Base-by-base conservation (phyloP, 1,140 invertebrate genomes). In the Anadara kagoshimensis region DNA sequence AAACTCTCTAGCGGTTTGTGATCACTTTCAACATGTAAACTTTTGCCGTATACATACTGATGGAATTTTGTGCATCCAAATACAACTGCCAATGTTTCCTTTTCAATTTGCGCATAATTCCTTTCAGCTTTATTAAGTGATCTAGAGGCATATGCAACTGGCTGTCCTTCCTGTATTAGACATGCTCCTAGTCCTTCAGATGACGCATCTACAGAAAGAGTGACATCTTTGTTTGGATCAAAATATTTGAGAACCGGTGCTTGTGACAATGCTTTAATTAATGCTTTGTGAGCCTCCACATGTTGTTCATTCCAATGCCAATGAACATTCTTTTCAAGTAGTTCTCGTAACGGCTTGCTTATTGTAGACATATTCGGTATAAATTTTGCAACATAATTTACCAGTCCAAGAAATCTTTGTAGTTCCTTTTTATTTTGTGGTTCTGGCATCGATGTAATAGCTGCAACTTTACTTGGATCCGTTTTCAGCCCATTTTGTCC, bases 11-110 rank as follows among this genome's bases (percentile, higher is more conserved):
- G 64, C 18, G 85, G 86, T 59, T 87, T 86, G 72, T 87, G 86
- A 68, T 88, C 82, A 18, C 79, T 88, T 20, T 88, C 88, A n/a
- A 91, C 56, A 5, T 84, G 89, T 22, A 76, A 44, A 43, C 81
- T 59, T 22, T 82, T 86, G 7, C 83, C 83, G 79, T 91, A 89
- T n/a, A n/a, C n/a, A n/a, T n/a, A n/a, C n/a, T n/a, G n/a, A n/a
- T n/a, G n/a, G n/a, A n/a, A n/a, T n/a, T n/a, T n/a, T n/a, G n/a
- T n/a, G n/a, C n/a, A n/a, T n/a, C n/a, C n/a, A n/a, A n/a, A n/a
- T n/a, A n/a, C n/a, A 0, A 83, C 81, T 47, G 74, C n/a, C 11
- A 73, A 14, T 61, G 62, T 76, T 1, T 57, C 22, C 29, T 44
- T 45, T n/a, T 43, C 54, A 11, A 7, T 26, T 11, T 29, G 41